Percentiles rank a stretch among this genome's conserved stretches.
Evolutionary conservation across 2,113 vertebrate genomes (phyloP).

Genomic region (Argyrosomus japonicus): DNA sequence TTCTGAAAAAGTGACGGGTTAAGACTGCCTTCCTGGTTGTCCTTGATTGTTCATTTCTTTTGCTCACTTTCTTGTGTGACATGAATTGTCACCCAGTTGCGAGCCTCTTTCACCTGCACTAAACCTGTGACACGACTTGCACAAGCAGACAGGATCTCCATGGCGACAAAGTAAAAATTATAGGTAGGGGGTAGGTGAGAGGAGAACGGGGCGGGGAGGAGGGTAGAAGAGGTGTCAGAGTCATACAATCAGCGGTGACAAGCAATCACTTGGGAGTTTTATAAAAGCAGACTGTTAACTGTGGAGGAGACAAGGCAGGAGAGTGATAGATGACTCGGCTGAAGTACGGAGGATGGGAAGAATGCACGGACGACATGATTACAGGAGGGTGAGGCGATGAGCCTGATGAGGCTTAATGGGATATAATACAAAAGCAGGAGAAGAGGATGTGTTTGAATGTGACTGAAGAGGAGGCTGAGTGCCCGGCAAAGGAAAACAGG

Average conservation of each 20-base stretch:
- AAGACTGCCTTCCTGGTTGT: neutral
- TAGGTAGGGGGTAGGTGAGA: slow-evolving; percentile 43
- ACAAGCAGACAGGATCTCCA: slow-evolving; percentile 53
- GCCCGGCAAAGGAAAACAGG: slow-evolving; percentile 44
- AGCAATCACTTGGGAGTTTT: slow-evolving; percentile 71
- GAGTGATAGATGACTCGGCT: slow-evolving; percentile 61
- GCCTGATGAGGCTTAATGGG: slow-evolving; percentile 61
- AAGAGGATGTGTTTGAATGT: slow-evolving; percentile 32
- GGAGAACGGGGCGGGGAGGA: neutral
- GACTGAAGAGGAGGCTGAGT: slow-evolving; percentile 45
- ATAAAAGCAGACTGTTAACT: slow-evolving; percentile 46
- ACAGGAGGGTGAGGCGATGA: slow-evolving; percentile 50
- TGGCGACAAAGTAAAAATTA: slow-evolving; percentile 67
- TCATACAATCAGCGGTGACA: slow-evolving; percentile 73
- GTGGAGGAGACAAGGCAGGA: slow-evolving; percentile 41
- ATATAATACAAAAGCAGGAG: slow-evolving; percentile 55
- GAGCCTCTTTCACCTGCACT: slow-evolving; percentile 34
- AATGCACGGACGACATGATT: slow-evolving; percentile 61
- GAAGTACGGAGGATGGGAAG: slow-evolving; percentile 35
- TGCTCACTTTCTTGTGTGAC: slow-evolving; percentile 19
- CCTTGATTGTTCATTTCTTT: slow-evolving; percentile 38
- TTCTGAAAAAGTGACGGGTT: slow-evolving; percentile 7
- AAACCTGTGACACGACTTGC: slow-evolving; percentile 51
- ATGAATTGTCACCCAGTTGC: slow-evolving; percentile 15
- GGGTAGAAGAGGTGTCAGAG: slow-evolving; percentile 40